Conservation (phyloP, 2,797 vertebrate species). For the Geotrypetes seraphini region DNA sequence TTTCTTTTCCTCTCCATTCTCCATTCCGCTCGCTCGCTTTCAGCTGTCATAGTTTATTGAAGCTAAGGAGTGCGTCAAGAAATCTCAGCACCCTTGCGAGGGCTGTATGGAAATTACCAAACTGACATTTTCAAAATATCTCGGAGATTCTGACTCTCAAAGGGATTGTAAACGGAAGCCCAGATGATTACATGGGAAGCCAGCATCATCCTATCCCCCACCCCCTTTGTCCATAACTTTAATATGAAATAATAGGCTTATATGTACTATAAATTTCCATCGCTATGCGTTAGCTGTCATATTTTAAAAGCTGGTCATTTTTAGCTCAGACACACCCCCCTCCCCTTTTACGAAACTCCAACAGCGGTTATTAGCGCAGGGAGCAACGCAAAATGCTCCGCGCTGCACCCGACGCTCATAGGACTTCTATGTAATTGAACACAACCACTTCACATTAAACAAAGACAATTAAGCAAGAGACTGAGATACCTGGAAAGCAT, state of each 20-base stretch:
- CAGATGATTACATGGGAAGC: slow-evolving; percentile 2
- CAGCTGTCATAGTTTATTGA: slow-evolving; percentile 18
- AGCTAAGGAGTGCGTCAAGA: slow-evolving; percentile 17
- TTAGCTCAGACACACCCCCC: too few species aligned
- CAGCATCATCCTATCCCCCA: slow-evolving; percentile 6
- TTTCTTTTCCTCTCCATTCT: slow-evolving; percentile 3
- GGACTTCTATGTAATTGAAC: too few species aligned
- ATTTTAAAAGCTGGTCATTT: too few species aligned
- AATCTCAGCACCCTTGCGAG: slow-evolving; percentile 6
- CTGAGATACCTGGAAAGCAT: slow-evolving; percentile 29
- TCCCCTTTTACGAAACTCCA: too few species aligned
- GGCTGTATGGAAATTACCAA: slow-evolving; percentile 4
- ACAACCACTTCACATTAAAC: not conserved
- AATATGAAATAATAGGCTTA: not conserved
- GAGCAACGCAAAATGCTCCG: too few species aligned
- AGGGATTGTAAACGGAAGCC: not conserved
- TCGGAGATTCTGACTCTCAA: not conserved
- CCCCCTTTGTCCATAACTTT: not conserved
- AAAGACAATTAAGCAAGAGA: not conserved
- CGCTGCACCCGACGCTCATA: too few species aligned
- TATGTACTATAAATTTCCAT: not conserved
- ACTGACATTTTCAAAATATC: not conserved
- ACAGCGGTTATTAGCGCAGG: too few species aligned
- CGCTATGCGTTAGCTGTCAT: too few species aligned
- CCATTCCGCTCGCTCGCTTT: slow-evolving; percentile 13